Conservation (phyloP, 1,140 invertebrate species). For the Ganaspis sp. region DNA sequence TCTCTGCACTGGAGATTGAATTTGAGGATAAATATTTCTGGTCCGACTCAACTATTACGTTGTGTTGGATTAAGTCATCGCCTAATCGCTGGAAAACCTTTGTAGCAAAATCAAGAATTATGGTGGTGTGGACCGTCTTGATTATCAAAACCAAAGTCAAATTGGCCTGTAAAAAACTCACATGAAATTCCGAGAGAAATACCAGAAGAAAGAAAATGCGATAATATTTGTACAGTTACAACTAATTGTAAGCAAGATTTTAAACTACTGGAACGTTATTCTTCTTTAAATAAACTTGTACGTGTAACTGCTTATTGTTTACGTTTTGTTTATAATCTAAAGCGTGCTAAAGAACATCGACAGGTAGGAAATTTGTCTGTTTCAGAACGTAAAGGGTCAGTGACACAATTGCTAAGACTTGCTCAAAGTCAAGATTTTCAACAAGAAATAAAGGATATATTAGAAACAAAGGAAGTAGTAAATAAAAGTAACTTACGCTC, state of each 20-base stretch:
- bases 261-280: neutral
- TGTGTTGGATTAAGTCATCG: too few relatives aligned
- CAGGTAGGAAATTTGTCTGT: neutral
- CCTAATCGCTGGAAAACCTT: too few relatives aligned
- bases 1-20: neutral
- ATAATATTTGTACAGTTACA: neutral
- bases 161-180: neutral
- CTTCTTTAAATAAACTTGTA: neutral
- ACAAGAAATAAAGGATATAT: neutral
- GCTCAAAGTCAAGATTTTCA: neutral
- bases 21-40: neutral
- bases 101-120: neutral
- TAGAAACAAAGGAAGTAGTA: neutral
- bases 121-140: constrained; percentile 28
- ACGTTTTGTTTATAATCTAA: constrained; percentile 6
- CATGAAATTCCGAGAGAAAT: neutral
- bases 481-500: neutral
- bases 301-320: constrained; percentile 12
- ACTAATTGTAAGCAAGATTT: neutral
- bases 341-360: neutral
- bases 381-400: neutral
- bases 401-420: neutral
- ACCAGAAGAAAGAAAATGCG: neutral
- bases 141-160: neutral
- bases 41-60: neutral